A percentile compares a stretch with the other conserved stretches of the same genome.
phyloP scores from a whole-genome alignment of 2,888 invertebrate species.

The Argynnis bischoffii region DNA sequence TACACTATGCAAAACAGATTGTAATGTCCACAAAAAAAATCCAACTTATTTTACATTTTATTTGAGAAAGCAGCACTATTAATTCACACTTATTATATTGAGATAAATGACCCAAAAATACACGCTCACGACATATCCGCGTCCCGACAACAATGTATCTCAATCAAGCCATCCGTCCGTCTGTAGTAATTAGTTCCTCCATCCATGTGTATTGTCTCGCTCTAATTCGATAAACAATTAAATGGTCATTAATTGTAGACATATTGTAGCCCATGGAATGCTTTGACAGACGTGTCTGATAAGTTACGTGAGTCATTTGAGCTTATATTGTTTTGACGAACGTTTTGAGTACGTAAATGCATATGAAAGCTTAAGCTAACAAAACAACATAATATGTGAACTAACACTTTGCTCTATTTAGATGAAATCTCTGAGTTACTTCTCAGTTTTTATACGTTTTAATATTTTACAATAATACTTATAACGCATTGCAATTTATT shows the following conservation, averaged over 20 bases:
- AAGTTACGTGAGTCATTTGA: constrained; percentile 18
- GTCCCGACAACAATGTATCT: constrained; percentile 49
- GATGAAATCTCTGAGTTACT: no score
- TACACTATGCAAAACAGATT: not conserved
- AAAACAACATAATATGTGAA: no score
- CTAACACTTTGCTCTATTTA: no score
- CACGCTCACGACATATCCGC: constrained; percentile 19
- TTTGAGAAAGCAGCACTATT: constrained; percentile 1
- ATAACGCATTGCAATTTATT: no score
- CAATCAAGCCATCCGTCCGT: constrained; percentile 56
- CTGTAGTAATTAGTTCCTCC: constrained; percentile 60
- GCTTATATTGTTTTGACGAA: no score
- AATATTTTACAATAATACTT: no score
- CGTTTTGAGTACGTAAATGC: no score
- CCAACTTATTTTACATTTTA: not conserved
- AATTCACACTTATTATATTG: constrained; percentile 7
- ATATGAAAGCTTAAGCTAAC: no score
- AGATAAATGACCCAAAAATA: not conserved
- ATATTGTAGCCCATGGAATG: constrained; percentile 31
- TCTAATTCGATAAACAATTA: constrained; percentile 67
- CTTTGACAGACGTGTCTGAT: constrained; percentile 26
- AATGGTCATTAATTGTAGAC: constrained; percentile 39
- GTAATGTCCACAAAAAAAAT: not conserved
- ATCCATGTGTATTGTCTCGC: constrained; percentile 56
- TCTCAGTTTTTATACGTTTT: no score